Evolutionary conservation across 2,113 vertebrate species (phyloP).

Genomic region (Carollia perspicillata): DNA sequence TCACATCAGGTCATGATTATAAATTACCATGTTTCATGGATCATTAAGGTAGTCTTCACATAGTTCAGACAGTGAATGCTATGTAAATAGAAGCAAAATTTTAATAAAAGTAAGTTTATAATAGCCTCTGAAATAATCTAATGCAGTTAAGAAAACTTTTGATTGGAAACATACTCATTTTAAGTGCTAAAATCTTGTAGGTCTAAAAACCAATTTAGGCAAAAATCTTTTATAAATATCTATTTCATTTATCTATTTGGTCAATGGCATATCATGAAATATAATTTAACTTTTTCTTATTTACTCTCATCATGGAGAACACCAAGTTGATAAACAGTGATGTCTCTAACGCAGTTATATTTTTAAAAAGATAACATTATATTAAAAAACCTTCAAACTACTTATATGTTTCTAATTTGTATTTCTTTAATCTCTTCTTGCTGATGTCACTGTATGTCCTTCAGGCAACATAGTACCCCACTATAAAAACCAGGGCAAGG

Average conservation of each 20-base stretch:
- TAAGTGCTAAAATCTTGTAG: not conserved
- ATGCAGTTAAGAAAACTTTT: not conserved
- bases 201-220: not conserved
- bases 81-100: slow-evolving; percentile 1
- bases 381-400: not conserved
- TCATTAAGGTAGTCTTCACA: not conserved
- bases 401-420: not conserved
- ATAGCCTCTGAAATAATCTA: not conserved
- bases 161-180: slow-evolving; percentile 12
- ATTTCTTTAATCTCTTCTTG: slow-evolving; percentile 10
- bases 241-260: not conserved
- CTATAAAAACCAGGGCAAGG: not conserved
- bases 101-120: slow-evolving; percentile 22
- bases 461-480: not conserved
- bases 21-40: not conserved
- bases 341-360: not conserved
- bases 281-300: slow-evolving; percentile 16
- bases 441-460: not conserved
- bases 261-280: not conserved
- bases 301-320: not conserved
- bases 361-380: not conserved
- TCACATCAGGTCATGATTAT: not conserved
- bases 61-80: not conserved
- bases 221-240: slow-evolving; percentile 10
- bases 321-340: not conserved